These are phyloP conservation scores for Lophura nycthemera DNA, from an alignment of 2,113 vertebrate species.

Conservation along the genomic window DNA sequence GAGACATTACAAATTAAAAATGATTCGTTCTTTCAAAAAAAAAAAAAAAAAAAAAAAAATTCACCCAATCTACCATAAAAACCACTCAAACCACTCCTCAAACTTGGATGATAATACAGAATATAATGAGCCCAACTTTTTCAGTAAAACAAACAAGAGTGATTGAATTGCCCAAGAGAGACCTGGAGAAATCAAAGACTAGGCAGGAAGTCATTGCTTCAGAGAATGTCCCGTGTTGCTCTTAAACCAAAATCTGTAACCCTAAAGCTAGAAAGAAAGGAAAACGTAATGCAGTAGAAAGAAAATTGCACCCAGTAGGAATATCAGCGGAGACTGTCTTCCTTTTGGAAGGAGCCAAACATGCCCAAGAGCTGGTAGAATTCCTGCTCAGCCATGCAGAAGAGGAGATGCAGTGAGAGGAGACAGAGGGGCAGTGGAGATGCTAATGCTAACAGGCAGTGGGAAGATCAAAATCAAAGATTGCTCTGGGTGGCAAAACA, in stretches of 20 bases:
- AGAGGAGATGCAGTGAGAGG: neutral
- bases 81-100: accelerated
- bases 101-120: neutral
- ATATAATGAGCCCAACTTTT: neutral
- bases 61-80: neutral
- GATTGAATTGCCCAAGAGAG: neutral
- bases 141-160: neutral
- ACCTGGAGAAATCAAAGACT: neutral
- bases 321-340: neutral
- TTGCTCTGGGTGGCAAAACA: neutral
- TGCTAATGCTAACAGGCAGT: accelerated
- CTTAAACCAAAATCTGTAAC: neutral
- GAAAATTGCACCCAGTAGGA: neutral
- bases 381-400: neutral
- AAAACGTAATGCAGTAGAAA: neutral
- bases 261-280: neutral
- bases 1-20: neutral
- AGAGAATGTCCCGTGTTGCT: neutral
- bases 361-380: neutral
- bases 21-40: neutral
- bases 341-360: neutral
- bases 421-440: neutral
- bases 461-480: neutral
- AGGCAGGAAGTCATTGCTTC: neutral
- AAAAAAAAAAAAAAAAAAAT: neutral